Percentiles rank a stretch among this genome's conserved stretches.
Conservation (phyloP, 2,888 invertebrate species). For the Hyposoter didymator region DNA sequence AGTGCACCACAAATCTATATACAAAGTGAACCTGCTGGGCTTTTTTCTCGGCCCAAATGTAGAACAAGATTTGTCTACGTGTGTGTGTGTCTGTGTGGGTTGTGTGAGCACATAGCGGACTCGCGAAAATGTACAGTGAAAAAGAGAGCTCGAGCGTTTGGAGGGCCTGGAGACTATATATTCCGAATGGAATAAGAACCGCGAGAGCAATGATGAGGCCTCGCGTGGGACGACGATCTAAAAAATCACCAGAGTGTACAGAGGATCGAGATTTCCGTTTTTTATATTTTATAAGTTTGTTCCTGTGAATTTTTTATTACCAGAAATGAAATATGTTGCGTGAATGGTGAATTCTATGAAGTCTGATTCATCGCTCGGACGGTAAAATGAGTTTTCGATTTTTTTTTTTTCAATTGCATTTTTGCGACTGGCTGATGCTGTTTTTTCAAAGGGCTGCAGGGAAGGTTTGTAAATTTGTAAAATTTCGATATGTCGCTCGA, state of each 20-base stretch:
- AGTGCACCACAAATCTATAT: constrained; percentile 31
- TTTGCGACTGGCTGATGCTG: background rate
- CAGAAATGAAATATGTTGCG: background rate
- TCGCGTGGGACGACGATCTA: constrained; percentile 42
- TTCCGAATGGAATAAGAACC: constrained; percentile 24
- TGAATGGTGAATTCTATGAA: background rate
- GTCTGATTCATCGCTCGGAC: background rate
- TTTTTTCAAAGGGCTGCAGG: background rate
- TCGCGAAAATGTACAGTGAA: background rate
- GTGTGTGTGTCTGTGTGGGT: background rate
- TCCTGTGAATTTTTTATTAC: background rate
- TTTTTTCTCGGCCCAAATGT: constrained; percentile 17
- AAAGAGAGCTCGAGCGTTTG: background rate
- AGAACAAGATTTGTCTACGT: background rate
- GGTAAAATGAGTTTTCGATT: background rate
- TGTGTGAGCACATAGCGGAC: background rate
- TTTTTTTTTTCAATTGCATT: background rate
- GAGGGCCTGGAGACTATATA: constrained; percentile 14
- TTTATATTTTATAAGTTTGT: background rate
- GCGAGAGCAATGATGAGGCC: constrained; percentile 6
- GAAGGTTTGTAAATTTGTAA: constrained; percentile 11
- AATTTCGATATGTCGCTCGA: background rate
- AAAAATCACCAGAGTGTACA: constrained; percentile 37
- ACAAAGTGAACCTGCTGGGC: constrained; percentile 1
- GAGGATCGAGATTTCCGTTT: constrained; percentile 18